phyloP scores from a whole-genome alignment of 2,113 vertebrate species.

The Delphinus delphis region DNA sequence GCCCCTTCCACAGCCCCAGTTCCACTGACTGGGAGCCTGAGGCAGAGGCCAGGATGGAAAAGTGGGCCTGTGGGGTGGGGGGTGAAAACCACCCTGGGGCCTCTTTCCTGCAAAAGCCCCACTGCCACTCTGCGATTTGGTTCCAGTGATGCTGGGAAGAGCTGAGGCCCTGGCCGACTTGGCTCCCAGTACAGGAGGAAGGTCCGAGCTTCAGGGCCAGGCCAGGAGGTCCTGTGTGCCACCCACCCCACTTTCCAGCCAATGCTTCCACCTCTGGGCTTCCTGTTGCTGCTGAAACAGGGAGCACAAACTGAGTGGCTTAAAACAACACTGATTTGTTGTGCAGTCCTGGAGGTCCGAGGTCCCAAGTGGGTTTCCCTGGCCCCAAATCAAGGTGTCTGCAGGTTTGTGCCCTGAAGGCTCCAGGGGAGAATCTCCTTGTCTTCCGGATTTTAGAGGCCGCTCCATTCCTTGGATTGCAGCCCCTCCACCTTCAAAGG shows the following conservation, averaged over 20 bases:
- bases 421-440: background rate
- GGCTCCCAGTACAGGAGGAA: background rate
- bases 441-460: background rate
- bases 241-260: background rate
- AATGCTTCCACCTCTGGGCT: background rate
- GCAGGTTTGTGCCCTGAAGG: background rate
- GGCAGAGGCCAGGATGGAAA: background rate
- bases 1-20: too few relatives aligned
- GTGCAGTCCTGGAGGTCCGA: background rate
- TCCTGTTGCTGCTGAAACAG: background rate
- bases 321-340: background rate
- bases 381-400: background rate
- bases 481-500: background rate
- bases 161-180: background rate
- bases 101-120: background rate
- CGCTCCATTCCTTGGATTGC: accelerated
- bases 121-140: background rate
- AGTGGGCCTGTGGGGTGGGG: accelerated
- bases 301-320: background rate
- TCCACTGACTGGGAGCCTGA: background rate
- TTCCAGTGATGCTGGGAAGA: background rate
- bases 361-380: background rate
- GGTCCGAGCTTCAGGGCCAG: background rate
- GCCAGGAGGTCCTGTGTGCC: background rate
- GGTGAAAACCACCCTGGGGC: background rate